These are phyloP conservation scores for Euphydryas editha DNA, from an alignment of 2,888 invertebrate species.

Conservation along the genomic window DNA sequence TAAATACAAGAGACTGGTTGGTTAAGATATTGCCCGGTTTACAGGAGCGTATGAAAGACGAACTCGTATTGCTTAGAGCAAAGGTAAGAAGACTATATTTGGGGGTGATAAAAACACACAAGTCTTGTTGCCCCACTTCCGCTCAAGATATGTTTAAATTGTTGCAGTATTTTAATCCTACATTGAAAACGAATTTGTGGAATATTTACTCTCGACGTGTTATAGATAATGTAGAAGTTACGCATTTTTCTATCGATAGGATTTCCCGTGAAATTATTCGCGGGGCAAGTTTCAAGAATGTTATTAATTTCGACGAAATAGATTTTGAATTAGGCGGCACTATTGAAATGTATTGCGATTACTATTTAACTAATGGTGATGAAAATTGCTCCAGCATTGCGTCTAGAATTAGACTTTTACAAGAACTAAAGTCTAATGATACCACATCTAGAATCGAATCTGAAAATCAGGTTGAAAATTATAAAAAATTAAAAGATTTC, in stretches of 20 bases:
- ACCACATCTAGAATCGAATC: slow-evolving; percentile 56
- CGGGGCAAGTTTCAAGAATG: slow-evolving; percentile 69
- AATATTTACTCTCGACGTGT: slow-evolving; percentile 67
- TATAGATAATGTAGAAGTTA: slow-evolving; percentile 57
- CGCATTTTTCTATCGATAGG: slow-evolving; percentile 68
- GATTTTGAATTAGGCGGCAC: slow-evolving; percentile 72
- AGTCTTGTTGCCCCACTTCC: slow-evolving; percentile 64
- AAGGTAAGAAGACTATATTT: slow-evolving; percentile 69
- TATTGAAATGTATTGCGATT: slow-evolving; percentile 72
- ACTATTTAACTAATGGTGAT: slow-evolving; percentile 59
- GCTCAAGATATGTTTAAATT: slow-evolving; percentile 70
- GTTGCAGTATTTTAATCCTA: slow-evolving; percentile 74
- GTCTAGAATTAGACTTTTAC: slow-evolving; percentile 68
- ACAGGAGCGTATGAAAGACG: slow-evolving; percentile 69
- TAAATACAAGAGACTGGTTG: slow-evolving; percentile 70
- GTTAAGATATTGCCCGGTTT: slow-evolving; percentile 67
- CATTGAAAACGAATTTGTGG: slow-evolving; percentile 65
- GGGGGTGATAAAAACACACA: slow-evolving; percentile 68
- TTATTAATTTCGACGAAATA: slow-evolving; percentile 72
- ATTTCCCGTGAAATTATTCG: slow-evolving; percentile 72
- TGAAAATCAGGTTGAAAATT: slow-evolving; percentile 34
- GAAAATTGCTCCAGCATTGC: slow-evolving; percentile 68
- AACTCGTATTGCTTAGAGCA: slow-evolving; percentile 64
- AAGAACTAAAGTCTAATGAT: slow-evolving; percentile 60
- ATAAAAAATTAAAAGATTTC: too few species aligned